phyloP scores from a whole-genome alignment of 2,113 vertebrate species.

The Cyprinodon tularosa region DNA sequence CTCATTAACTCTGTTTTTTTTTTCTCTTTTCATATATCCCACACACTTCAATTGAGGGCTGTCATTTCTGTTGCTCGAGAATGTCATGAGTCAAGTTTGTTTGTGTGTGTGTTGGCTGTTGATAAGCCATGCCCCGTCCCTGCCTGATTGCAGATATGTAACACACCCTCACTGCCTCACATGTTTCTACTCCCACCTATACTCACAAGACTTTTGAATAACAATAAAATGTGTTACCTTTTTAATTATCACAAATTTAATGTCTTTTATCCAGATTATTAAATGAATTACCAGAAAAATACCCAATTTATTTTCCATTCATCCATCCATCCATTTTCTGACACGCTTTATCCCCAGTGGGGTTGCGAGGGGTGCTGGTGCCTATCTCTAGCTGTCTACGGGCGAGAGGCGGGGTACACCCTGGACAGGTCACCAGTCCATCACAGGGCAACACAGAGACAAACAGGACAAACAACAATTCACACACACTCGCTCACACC shows the following conservation, averaged over 20 bases:
- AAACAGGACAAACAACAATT: too few species aligned
- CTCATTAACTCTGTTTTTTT: constrained; percentile 16
- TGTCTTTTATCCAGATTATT: not conserved
- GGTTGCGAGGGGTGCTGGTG: too few species aligned
- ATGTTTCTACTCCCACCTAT: not conserved
- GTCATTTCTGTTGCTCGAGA: constrained; percentile 54
- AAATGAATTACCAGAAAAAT: not conserved
- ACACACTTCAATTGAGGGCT: constrained; percentile 26
- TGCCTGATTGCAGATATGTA: constrained; percentile 34
- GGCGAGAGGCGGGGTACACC: too few species aligned
- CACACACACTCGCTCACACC: too few species aligned
- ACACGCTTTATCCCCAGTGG: too few species aligned
- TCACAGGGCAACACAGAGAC: too few species aligned
- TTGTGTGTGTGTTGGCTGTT: constrained; percentile 41
- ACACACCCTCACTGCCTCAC: constrained; percentile 13
- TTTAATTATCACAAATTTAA: not conserved
- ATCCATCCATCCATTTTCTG: too few species aligned
- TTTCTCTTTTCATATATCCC: constrained; percentile 16
- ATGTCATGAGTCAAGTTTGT: constrained; percentile 56
- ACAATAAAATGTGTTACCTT: not conserved
- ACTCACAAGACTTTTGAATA: not conserved
- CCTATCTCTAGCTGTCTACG: too few species aligned
- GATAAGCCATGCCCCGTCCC: constrained; percentile 58
- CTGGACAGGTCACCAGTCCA: too few species aligned
- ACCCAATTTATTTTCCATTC: too few species aligned